phyloP scores from a whole-genome alignment of 2,888 invertebrate species.

The Drosophila mimetica region DNA sequence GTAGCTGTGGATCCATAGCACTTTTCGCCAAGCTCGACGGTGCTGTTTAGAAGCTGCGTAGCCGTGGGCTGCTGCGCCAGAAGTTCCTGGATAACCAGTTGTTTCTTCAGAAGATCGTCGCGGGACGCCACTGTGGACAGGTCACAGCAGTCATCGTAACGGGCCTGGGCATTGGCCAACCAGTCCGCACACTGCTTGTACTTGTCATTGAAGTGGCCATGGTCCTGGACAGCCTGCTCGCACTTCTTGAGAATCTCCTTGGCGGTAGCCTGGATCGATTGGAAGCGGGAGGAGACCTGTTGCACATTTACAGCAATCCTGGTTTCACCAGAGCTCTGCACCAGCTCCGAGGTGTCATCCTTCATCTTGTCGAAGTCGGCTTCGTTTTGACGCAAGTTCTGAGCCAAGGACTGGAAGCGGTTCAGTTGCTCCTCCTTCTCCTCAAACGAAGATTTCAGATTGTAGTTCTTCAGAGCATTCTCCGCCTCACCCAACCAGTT shows the following conservation, averaged over 20 bases:
- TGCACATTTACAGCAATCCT: slow-evolving; percentile 94
- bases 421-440: slow-evolving; percentile 96
- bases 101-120: slow-evolving; percentile 89
- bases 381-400: slow-evolving; percentile 92
- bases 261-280: slow-evolving; percentile 94
- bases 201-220: slow-evolving; percentile 91
- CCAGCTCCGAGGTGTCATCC: slow-evolving; percentile 93
- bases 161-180: slow-evolving; percentile 90
- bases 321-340: slow-evolving; percentile 93
- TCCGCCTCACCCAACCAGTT: slow-evolving; percentile 95
- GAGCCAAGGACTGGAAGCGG: slow-evolving; percentile 93
- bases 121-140: slow-evolving; percentile 87
- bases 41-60: slow-evolving; percentile 90
- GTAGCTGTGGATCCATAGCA: slow-evolving; percentile 93
- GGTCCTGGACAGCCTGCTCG: slow-evolving; percentile 93
- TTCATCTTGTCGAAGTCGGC: slow-evolving; percentile 93
- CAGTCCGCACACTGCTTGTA: slow-evolving; percentile 93
- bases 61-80: slow-evolving; percentile 91
- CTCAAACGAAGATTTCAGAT: slow-evolving; percentile 92
- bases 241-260: slow-evolving; percentile 96
- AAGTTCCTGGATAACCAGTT: slow-evolving; percentile 89
- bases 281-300: slow-evolving; percentile 95
- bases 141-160: slow-evolving; percentile 88
- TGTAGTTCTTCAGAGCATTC: slow-evolving; percentile 92
- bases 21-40: slow-evolving; percentile 94